Conservation (phyloP, 2,888 invertebrate genomes). For the Lasioglossum lativentre region DNA sequence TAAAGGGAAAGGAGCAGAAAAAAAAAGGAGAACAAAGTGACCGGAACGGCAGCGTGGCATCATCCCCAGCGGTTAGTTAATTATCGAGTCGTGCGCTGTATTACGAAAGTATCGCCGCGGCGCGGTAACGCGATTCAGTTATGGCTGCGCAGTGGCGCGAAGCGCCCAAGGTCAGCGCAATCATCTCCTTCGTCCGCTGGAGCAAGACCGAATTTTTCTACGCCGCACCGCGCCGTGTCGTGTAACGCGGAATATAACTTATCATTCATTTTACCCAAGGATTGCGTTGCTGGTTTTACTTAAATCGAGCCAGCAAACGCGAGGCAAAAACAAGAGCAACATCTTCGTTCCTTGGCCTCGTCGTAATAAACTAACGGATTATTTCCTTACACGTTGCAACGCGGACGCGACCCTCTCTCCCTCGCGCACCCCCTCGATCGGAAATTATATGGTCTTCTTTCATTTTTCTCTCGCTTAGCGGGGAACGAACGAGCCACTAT, state of each 20-base stretch:
- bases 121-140: constrained; percentile 67
- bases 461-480: not conserved
- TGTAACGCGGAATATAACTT: constrained; percentile 56
- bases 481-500: constrained; percentile 12
- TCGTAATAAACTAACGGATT: constrained; percentile 67
- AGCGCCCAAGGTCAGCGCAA: constrained; percentile 77
- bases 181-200: constrained; percentile 75
- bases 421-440: not conserved
- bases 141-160: constrained; percentile 70
- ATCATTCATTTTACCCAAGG: constrained; percentile 47
- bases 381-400: constrained; percentile 42
- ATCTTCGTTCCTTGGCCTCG: constrained; percentile 31
- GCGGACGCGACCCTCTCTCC: not conserved
- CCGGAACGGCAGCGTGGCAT: constrained; percentile 49
- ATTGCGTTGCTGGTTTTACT: constrained; percentile 54
- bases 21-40: constrained; percentile 23
- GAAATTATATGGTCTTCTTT: constrained; percentile 41
- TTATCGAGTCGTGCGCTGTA: constrained; percentile 62
- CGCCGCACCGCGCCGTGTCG: not conserved
- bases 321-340: constrained; percentile 49
- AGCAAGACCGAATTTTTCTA: constrained; percentile 69
- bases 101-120: constrained; percentile 63
- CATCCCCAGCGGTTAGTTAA: constrained; percentile 65
- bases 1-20: constrained; percentile 7
- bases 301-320: constrained; percentile 7